phyloP scores from a whole-genome alignment of 2,797 vertebrate species.

The Potorous gilbertii region DNA sequence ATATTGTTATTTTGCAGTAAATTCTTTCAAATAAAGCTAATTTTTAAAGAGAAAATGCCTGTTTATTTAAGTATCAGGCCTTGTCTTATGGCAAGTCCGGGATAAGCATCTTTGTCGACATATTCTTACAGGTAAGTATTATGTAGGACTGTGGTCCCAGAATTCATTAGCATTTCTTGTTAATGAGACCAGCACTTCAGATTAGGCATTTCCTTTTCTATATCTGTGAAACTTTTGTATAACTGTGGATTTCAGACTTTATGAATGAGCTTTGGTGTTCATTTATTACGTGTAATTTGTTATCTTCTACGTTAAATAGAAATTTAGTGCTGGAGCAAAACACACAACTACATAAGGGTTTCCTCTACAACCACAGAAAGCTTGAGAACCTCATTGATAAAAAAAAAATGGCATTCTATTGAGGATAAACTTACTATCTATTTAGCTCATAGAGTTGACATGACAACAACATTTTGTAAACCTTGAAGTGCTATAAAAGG shows the following conservation, averaged over 20 bases:
- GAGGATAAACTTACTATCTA: neutral
- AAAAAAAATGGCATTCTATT: slow-evolving; percentile 13
- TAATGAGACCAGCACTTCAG: slow-evolving; percentile 27
- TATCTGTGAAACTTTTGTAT: neutral
- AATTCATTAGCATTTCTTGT: slow-evolving; percentile 34
- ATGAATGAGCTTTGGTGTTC: slow-evolving; percentile 13
- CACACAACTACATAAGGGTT: slow-evolving; percentile 22
- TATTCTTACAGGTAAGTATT: slow-evolving; percentile 12
- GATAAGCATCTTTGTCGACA: slow-evolving; percentile 25
- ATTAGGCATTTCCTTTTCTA: neutral
- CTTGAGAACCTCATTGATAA: slow-evolving; percentile 7
- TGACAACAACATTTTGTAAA: neutral
- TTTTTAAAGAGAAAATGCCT: slow-evolving; percentile 79
- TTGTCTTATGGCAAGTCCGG: slow-evolving; percentile 46
- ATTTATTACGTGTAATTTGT: neutral
- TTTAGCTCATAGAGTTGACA: neutral
- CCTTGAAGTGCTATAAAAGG: neutral
- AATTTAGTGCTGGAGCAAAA: slow-evolving; percentile 35
- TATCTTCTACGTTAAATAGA: slow-evolving; percentile 32
- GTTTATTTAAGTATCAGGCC: slow-evolving; percentile 61
- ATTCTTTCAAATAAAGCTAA: slow-evolving; percentile 84
- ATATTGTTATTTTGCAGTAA: slow-evolving; percentile 76
- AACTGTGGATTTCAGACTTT: neutral
- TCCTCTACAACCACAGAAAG: slow-evolving; percentile 32
- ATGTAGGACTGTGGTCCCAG: neutral